Percentiles rank a stretch among this genome's conserved stretches.
These are phyloP conservation scores for Lepisosteus osseus DNA, from an alignment of 2,113 vertebrate genomes.

Conservation along the genomic window DNA sequence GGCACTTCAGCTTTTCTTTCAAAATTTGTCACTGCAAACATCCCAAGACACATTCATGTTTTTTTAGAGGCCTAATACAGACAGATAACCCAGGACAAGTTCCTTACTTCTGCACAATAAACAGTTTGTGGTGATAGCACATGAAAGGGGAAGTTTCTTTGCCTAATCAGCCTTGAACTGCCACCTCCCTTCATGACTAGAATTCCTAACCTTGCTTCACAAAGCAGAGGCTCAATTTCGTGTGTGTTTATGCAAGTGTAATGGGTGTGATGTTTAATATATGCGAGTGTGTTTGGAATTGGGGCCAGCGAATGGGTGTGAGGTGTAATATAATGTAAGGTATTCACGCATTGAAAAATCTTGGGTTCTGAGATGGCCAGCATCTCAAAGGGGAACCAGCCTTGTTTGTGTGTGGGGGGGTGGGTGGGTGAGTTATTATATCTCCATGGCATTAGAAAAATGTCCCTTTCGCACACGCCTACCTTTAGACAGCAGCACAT, in stretches of 20 bases:
- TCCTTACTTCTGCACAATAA: neutral
- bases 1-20: no score
- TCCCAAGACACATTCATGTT: no score
- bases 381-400: neutral
- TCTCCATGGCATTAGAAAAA: neutral
- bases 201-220: slow-evolving; percentile 4
- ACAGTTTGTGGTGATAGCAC: neutral
- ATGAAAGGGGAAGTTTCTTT: neutral
- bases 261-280: neutral
- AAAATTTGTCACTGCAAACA: no score
- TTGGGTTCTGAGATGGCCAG: neutral
- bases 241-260: neutral
- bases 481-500: neutral
- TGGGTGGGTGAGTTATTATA: neutral
- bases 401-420: no score
- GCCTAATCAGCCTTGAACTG: neutral
- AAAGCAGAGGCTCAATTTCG: neutral
- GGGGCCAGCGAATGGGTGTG: neutral
- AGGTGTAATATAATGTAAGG: neutral
- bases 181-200: neutral
- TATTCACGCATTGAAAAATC: neutral
- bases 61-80: no score
- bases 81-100: no score
- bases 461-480: neutral
- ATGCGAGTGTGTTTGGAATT: neutral